phyloP scores from a whole-genome alignment of 1,140 invertebrate species.

The Lepidotrigona ventralis region DNA sequence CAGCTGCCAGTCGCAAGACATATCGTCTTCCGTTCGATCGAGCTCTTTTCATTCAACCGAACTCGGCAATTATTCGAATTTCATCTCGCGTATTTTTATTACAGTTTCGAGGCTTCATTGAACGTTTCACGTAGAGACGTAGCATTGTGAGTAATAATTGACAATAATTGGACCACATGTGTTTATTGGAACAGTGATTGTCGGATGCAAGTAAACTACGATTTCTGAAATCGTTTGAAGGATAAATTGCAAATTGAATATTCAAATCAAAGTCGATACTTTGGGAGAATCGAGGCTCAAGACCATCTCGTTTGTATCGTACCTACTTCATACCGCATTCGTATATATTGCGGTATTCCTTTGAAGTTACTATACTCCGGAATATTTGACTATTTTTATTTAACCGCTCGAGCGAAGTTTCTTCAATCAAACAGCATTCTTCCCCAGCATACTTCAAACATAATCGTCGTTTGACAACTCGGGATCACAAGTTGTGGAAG shows the following conservation, averaged over 20 bases:
- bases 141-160: background rate
- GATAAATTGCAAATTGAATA: background rate
- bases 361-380: background rate
- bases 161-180: background rate
- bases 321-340: background rate
- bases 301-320: background rate
- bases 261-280: no score
- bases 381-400: background rate
- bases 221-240: no score
- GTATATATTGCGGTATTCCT: background rate
- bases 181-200: background rate
- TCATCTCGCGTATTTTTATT: background rate
- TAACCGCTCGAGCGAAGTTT: background rate
- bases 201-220: background rate
- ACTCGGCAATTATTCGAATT: background rate
- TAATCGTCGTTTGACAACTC: background rate
- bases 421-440: background rate
- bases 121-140: no score
- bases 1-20: background rate
- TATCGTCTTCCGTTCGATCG: constrained; percentile 25
- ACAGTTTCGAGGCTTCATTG: background rate
- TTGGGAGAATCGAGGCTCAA: no score
- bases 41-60: constrained; percentile 13
- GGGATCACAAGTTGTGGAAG: background rate
- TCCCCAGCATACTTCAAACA: background rate